A percentile compares a stretch with the other conserved stretches of the same genome.
Evolutionary conservation across 1,140 invertebrate genomes (phyloP).

Genomic region (Agrypnia vestita): DNA sequence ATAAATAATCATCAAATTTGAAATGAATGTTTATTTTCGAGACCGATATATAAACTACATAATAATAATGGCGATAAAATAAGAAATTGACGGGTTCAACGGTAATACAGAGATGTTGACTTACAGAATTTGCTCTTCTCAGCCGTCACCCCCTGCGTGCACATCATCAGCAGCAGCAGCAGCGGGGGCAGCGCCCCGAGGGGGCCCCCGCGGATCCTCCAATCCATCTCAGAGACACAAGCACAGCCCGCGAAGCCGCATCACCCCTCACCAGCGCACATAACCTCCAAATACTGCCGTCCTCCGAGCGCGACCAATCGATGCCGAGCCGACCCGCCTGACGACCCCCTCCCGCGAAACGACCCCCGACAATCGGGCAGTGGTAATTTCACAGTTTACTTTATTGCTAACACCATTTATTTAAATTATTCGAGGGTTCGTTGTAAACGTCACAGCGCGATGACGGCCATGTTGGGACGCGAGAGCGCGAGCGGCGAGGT

Average conservation of each 20-base stretch:
- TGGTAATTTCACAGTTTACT: not conserved
- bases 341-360: slow-evolving; percentile 7
- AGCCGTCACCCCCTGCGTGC: slow-evolving; percentile 35
- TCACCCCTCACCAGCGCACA: slow-evolving; percentile 37
- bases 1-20: too few species aligned
- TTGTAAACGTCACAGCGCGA: slow-evolving; percentile 39
- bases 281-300: slow-evolving; percentile 34
- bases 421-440: slow-evolving; percentile 7
- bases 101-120: slow-evolving; percentile 20
- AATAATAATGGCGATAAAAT: too few species aligned
- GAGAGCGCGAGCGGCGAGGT: slow-evolving; percentile 14
- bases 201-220: slow-evolving; percentile 35
- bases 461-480: slow-evolving; percentile 36
- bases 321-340: not conserved
- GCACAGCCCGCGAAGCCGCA: slow-evolving; percentile 42
- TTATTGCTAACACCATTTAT: slow-evolving; percentile 6
- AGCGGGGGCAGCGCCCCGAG: slow-evolving; percentile 38
- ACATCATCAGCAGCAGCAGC: slow-evolving; percentile 40
- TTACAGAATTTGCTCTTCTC: slow-evolving; percentile 62
- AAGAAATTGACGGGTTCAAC: too few species aligned
- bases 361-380: too few species aligned
- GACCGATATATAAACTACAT: too few species aligned
- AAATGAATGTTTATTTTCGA: too few species aligned
- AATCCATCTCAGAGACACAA: slow-evolving; percentile 29
- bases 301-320: slow-evolving; percentile 10